Percentiles rank a stretch among this genome's conserved stretches.
phyloP scores from a whole-genome alignment of 2,797 vertebrate genomes.

The Argentina silus region DNA sequence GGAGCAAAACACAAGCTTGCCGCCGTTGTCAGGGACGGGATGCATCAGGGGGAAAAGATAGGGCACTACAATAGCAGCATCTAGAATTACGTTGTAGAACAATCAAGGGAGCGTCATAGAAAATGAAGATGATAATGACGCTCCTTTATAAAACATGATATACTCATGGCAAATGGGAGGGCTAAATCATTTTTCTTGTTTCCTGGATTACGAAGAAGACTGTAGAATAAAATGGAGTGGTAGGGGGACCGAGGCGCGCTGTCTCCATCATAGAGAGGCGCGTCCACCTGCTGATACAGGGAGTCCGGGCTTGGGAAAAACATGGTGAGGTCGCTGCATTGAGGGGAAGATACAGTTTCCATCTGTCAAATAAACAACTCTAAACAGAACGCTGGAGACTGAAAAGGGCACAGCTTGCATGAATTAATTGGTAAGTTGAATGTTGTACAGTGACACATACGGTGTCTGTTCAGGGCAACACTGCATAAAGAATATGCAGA shows the following conservation, averaged over 20 bases:
- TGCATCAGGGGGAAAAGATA: slow-evolving; percentile 40
- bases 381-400: slow-evolving; percentile 25
- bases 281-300: slow-evolving; percentile 75
- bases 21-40: slow-evolving; percentile 52
- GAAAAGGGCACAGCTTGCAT: slow-evolving; percentile 31
- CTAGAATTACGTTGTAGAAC: neutral
- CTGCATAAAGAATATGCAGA: slow-evolving; percentile 5
- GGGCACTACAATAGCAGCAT: slow-evolving; percentile 41
- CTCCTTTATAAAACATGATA: slow-evolving; percentile 26
- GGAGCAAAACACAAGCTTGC: slow-evolving; percentile 40
- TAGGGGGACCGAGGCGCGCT: slow-evolving; percentile 51
- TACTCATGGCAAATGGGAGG: slow-evolving; percentile 35
- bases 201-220: slow-evolving; percentile 47
- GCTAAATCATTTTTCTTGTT: slow-evolving; percentile 43
- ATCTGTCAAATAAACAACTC: slow-evolving; percentile 21
- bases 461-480: slow-evolving; percentile 5
- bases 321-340: slow-evolving; percentile 61
- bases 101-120: slow-evolving; percentile 17
- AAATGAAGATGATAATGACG: slow-evolving; percentile 21
- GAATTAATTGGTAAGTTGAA: slow-evolving; percentile 47
- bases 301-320: slow-evolving; percentile 58
- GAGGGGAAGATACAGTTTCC: slow-evolving; percentile 29
- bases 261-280: slow-evolving; percentile 57
- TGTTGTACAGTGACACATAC: neutral
- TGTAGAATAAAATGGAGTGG: slow-evolving; percentile 56